Conservation (phyloP, 2,888 invertebrate species). For the Lamproptera curius region DNA sequence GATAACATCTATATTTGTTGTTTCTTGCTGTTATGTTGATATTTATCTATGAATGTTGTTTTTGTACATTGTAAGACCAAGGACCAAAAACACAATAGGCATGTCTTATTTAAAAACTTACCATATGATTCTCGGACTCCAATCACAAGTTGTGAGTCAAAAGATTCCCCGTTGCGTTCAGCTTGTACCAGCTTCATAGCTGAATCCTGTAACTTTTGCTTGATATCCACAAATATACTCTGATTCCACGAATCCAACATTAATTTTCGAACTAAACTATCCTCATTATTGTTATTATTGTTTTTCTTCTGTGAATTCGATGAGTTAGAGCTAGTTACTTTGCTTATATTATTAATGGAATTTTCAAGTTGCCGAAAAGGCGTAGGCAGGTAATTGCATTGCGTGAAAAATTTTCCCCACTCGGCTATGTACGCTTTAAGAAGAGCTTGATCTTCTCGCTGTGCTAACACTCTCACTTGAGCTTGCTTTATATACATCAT, state of each 20-base stretch:
- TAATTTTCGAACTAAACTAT: constrained; percentile 94
- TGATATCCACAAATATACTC: constrained; percentile 97
- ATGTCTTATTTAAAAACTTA: constrained; percentile 49
- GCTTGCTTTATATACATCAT: constrained; percentile 96
- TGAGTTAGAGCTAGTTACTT: constrained; percentile 57
- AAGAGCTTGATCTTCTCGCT: constrained; percentile 96
- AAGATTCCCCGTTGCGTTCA: constrained; percentile 98
- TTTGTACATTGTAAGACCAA: no score
- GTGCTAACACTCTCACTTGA: constrained; percentile 91
- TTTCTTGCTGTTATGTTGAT: no score
- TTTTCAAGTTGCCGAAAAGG: constrained; percentile 96
- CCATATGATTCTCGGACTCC: constrained; percentile 98
- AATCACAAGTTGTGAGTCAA: constrained; percentile 98
- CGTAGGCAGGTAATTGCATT: constrained; percentile 97
- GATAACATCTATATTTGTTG: no score
- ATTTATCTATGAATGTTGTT: no score
- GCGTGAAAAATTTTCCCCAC: constrained; percentile 99
- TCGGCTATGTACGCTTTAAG: constrained; percentile 98
- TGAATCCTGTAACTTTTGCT: constrained; percentile 93
- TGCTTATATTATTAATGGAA: constrained; percentile 81
- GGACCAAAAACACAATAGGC: no score
- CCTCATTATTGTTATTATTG: constrained; percentile 83
- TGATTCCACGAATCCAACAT: constrained; percentile 99
- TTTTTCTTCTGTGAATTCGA: constrained; percentile 70
- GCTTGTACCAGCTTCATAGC: constrained; percentile 98